These are phyloP conservation scores for Linurgus olivaceus DNA, from an alignment of 2,797 vertebrate genomes.

Conservation along the genomic window DNA sequence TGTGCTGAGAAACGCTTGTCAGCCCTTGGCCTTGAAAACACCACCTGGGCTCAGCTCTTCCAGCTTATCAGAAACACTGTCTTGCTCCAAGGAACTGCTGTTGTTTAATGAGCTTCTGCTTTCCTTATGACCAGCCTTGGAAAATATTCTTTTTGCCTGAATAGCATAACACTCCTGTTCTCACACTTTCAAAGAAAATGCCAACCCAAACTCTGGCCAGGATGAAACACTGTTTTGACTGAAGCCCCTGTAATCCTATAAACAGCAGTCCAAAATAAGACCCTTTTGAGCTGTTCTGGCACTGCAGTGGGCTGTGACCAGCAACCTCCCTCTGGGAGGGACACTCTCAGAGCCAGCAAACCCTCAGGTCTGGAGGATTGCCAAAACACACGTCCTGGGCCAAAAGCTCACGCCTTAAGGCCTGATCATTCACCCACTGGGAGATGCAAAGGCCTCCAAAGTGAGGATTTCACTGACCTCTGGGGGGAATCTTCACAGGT, in stretches of 20 bases:
- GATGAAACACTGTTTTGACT: background rate
- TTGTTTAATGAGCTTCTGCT: background rate
- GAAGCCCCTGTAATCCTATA: background rate
- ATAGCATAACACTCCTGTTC: background rate
- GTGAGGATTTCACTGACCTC: background rate
- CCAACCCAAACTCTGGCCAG: background rate
- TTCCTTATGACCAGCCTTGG: background rate
- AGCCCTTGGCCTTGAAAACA: background rate
- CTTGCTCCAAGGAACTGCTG: background rate
- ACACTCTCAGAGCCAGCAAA: background rate
- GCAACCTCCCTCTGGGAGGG: background rate
- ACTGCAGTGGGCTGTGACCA: background rate
- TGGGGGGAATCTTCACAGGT: background rate
- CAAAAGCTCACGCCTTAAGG: fast-evolving
- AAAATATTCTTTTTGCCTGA: background rate
- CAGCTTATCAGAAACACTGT: background rate
- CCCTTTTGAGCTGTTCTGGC: background rate
- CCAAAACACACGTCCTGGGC: background rate
- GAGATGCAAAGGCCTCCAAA: background rate
- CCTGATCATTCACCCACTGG: fast-evolving
- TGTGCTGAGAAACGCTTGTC: background rate
- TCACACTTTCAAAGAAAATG: background rate
- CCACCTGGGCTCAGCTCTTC: background rate
- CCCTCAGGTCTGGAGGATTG: background rate
- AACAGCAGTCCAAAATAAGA: background rate